Percentiles rank a stretch among this genome's conserved stretches.
phyloP scores from a whole-genome alignment of 2,888 invertebrate species.

The Rutpela maculata region DNA sequence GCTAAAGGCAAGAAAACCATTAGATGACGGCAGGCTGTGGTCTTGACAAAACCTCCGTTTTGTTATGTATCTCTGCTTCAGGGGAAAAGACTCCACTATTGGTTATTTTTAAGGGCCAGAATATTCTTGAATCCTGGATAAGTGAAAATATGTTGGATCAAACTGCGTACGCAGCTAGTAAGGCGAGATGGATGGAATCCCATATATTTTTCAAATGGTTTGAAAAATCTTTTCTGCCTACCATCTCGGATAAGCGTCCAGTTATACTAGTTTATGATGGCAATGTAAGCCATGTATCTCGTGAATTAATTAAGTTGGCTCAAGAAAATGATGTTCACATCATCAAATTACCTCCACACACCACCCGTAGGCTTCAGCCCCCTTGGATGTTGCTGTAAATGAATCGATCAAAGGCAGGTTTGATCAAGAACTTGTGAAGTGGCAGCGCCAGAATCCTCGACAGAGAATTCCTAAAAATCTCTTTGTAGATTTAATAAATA shows the following conservation, averaged over 20 bases:
- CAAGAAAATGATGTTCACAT: slow-evolving; percentile 47
- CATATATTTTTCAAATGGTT: slow-evolving; percentile 37
- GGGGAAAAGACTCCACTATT: slow-evolving; percentile 43
- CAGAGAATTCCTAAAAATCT: slow-evolving; percentile 45
- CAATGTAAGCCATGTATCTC: slow-evolving; percentile 59
- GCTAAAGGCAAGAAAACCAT: slow-evolving; percentile 35
- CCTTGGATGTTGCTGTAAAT: slow-evolving; percentile 49
- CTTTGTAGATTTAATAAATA: neutral
- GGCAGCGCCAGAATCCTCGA: slow-evolving; percentile 48
- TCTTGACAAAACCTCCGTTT: slow-evolving; percentile 41
- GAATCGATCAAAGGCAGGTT: slow-evolving; percentile 42
- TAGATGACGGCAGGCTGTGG: neutral
- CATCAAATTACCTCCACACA: slow-evolving; percentile 43
- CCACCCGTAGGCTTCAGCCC: slow-evolving; percentile 31
- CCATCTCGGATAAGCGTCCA: neutral
- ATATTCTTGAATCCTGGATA: slow-evolving; percentile 48
- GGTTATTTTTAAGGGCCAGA: slow-evolving; percentile 46
- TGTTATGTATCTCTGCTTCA: slow-evolving; percentile 41
- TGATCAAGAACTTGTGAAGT: slow-evolving; percentile 49
- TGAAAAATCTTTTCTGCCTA: slow-evolving; percentile 31
- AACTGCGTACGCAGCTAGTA: neutral
- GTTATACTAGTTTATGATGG: slow-evolving; percentile 49
- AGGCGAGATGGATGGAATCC: neutral
- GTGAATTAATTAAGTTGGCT: slow-evolving; percentile 55
- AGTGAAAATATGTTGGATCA: too few relatives aligned